Conservation (phyloP, 37 sponge, comb jelly and placozoan genomes). For the Axinella damicornis region DNA sequence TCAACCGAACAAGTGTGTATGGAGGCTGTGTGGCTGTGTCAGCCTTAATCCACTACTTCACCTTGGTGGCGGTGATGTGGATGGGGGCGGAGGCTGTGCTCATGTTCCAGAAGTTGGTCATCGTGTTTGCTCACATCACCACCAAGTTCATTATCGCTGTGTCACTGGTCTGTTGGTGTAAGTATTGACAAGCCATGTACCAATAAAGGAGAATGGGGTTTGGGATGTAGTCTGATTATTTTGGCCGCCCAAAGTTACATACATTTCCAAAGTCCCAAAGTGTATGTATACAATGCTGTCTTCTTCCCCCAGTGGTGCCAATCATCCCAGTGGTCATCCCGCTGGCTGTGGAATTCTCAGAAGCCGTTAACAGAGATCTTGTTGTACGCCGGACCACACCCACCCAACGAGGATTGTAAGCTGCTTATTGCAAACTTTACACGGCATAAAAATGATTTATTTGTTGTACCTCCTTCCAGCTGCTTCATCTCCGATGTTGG, state of each 20-base stretch:
- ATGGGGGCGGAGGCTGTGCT: conserved; percentile 43
- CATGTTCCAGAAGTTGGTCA: conserved; percentile 29
- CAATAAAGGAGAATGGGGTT: too few species aligned
- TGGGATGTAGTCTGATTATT: too few species aligned
- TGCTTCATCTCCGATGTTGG: conserved; percentile 5
- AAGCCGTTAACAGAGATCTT: not conserved
- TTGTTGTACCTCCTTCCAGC: too few species aligned
- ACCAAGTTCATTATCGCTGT: conserved; percentile 4
- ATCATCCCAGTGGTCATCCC: conserved; percentile 43
- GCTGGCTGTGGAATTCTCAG: not conserved
- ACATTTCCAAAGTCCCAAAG: too few species aligned
- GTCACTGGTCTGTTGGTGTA: conserved; percentile 64
- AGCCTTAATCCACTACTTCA: conserved; percentile 48
- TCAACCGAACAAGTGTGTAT: conserved; percentile 21
- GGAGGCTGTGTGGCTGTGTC: conserved; percentile 37
- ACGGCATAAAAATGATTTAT: too few species aligned
- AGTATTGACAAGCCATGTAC: not conserved
- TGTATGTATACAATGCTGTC: not conserved
- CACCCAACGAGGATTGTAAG: too few species aligned
- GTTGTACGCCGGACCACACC: not conserved
- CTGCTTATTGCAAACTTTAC: too few species aligned
- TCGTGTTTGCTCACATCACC: conserved; percentile 30
- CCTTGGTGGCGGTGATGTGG: conserved; percentile 20
- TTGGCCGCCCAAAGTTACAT: too few species aligned
- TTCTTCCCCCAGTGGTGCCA: conserved; percentile 19